A percentile compares a stretch with the other conserved stretches of the same genome.
Conservation (phyloP, 1,140 invertebrate genomes). For the Tenebrio molitor region DNA sequence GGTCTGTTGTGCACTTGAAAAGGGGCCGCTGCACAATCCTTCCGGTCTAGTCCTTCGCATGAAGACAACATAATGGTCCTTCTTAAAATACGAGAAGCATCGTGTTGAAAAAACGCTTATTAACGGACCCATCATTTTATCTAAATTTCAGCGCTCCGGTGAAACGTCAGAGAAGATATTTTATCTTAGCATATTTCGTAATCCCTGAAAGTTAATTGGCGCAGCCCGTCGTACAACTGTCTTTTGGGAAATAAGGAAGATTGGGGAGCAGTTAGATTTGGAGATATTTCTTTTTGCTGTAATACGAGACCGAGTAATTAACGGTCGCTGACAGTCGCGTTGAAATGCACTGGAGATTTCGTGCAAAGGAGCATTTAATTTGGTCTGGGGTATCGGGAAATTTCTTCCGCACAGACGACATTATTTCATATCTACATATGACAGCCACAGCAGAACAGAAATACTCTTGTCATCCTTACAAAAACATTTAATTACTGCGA, state of each 20-base stretch:
- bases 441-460: too few relatives aligned
- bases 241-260: background rate
- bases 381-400: too few relatives aligned
- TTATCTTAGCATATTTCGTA: too few relatives aligned
- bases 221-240: background rate
- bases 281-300: slow-evolving; percentile 13
- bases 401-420: too few relatives aligned
- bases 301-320: slow-evolving; percentile 15
- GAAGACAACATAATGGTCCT: background rate
- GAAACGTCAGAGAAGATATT: too few relatives aligned
- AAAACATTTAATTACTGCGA: too few relatives aligned
- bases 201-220: background rate
- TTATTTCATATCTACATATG: too few relatives aligned
- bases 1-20: slow-evolving; percentile 34
- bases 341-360: slow-evolving; percentile 20
- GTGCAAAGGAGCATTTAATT: background rate
- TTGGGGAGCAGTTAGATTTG: background rate
- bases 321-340: background rate
- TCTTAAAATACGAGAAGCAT: background rate
- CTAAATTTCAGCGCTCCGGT: too few relatives aligned
- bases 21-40: slow-evolving; percentile 17
- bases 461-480: too few relatives aligned
- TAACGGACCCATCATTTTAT: too few relatives aligned
- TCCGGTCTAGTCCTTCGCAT: background rate
- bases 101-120: too few relatives aligned